Percentiles rank a stretch among this genome's conserved stretches.
Evolutionary conservation across 2,888 invertebrate genomes (phyloP).

Genomic region (Netelia virgata): DNA sequence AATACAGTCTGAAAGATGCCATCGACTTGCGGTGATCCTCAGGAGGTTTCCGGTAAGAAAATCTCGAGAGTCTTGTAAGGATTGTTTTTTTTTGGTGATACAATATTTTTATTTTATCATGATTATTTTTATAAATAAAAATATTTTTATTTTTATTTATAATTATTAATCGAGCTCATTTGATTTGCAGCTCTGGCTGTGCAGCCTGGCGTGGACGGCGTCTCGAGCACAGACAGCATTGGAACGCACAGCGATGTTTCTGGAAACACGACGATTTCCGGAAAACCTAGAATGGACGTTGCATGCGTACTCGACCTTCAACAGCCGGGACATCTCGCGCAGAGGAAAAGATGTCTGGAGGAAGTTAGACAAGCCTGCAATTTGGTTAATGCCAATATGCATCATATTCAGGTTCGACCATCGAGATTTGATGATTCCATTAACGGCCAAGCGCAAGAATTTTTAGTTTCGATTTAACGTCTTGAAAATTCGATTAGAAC

Average conservation of each 20-base stretch:
- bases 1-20: constrained; percentile 75
- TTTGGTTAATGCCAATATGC: constrained; percentile 92
- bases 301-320: constrained; percentile 94
- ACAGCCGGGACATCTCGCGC: constrained; percentile 90
- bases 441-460: not conserved
- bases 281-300: constrained; percentile 92
- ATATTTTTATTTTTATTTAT: too few relatives aligned
- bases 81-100: not conserved
- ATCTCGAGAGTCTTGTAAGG: constrained; percentile 4
- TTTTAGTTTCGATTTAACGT: not conserved
- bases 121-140: too few relatives aligned
- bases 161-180: constrained; percentile 27
- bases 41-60: constrained; percentile 78
- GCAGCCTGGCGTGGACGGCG: constrained; percentile 76
- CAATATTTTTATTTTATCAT: not conserved
- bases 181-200: constrained; percentile 61
- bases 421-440: not conserved
- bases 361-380: constrained; percentile 93
- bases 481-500: not conserved
- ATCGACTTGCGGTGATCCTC: constrained; percentile 79
- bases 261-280: constrained; percentile 85
- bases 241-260: constrained; percentile 89
- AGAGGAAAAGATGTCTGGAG: constrained; percentile 93
- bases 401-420: constrained; percentile 91
- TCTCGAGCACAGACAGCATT: constrained; percentile 86